Base-by-base conservation (phyloP, 2,113 vertebrate species). In the Melospiza georgiana region DNA sequence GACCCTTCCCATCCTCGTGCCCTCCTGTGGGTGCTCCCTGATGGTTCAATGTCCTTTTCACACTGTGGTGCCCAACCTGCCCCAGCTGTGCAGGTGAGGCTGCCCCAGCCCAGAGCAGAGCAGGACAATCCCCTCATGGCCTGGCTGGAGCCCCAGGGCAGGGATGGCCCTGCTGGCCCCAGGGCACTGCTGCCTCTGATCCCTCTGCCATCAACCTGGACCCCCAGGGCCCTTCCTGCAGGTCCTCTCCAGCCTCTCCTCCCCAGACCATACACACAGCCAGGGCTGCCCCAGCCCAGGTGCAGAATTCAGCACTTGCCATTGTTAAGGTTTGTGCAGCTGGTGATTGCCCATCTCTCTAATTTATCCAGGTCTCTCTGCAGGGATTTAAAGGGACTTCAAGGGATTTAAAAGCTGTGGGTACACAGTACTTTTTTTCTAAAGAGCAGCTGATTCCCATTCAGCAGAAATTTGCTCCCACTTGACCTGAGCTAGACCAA, bases 321-420 rank as follows among this genome's bases (percentile, higher is more conserved):
- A n/a, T 62, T 48, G 74, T n/a, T 78, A 13, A 46, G 27, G 12
- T n/a, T 30, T 0, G 0, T 20, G 19, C 12, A 15, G 43, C 12
- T 80, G 86, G 51, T 81, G 76, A 66, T 51, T 51, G 35, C 51
- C 58, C 43, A 66, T 27, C 31, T 49, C 43, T 79, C 67, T 73
- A 58, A 81, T 51, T 73, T 51, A 73, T 66, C 51, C 44, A 66
- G 67, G 86, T 73, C 59, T 66, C 67, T 58, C 37, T 58, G 74
- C 57, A 71, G 57, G 74, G 28, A 39, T 39, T 62, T 62, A 39
- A 62, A 39, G 25, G 25, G 35, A 28, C 52, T 74, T 44, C 14
- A 51, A 51, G 52, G 8, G 12, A 57, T 81, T 37, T 39, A 16
- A 81, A 57, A 89, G 65, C 76, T 48, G 43, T n/a, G 43, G 28